phyloP scores from a whole-genome alignment of 2,113 vertebrate genomes.

The Puntigrus tetrazona region DNA sequence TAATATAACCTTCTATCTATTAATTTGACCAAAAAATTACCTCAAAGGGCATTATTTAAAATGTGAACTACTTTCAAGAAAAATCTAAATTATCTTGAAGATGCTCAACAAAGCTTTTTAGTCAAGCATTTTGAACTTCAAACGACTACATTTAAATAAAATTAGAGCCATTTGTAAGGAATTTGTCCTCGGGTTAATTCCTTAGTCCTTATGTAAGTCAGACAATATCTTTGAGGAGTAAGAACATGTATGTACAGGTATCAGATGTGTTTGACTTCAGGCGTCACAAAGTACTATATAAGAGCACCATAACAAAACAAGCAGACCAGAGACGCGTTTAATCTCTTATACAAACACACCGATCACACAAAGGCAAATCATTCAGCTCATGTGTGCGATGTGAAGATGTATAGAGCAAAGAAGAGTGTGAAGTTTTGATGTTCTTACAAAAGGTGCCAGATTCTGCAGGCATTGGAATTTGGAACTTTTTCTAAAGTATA shows the following conservation, averaged over 20 bases:
- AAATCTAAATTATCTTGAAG: not conserved
- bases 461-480: not conserved
- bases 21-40: no score
- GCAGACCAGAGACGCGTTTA: not conserved
- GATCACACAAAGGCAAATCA: not conserved
- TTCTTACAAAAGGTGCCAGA: not conserved
- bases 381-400: not conserved
- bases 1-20: no score
- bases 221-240: not conserved
- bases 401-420: not conserved
- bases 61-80: no score
- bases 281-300: not conserved
- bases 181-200: not conserved
- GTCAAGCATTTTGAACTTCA: no score
- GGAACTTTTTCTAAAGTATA: not conserved
- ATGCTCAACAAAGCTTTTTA: not conserved
- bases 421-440: not conserved
- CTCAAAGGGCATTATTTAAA: no score
- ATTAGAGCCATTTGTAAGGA: not conserved
- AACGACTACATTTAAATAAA: not conserved
- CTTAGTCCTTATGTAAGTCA: not conserved
- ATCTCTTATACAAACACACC: not conserved
- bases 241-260: conserved; percentile 28
- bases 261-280: not conserved
- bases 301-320: not conserved